Conservation (phyloP, 2,797 vertebrate species). For the Mastacembelus armatus region DNA sequence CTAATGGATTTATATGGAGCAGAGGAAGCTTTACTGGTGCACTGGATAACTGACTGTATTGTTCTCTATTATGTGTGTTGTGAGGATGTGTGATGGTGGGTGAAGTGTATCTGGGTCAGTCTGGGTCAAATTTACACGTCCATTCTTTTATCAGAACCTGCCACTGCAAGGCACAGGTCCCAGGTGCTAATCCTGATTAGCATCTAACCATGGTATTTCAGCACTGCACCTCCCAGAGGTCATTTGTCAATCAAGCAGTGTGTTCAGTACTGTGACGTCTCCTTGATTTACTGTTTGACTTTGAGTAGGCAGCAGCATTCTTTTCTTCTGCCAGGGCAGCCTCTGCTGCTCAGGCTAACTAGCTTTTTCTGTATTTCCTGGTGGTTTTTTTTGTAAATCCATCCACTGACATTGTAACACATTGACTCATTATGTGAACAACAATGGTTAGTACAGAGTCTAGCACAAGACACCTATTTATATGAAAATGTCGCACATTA, state of each 20-base stretch:
- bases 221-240: constrained; percentile 52
- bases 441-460: too few species aligned
- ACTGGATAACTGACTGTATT: too few species aligned
- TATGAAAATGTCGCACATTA: not conserved
- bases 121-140: constrained; percentile 19
- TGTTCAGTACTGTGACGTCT: constrained; percentile 41
- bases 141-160: constrained; percentile 33
- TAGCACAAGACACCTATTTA: too few species aligned
- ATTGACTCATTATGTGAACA: not conserved
- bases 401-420: not conserved
- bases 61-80: too few species aligned
- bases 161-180: constrained; percentile 24
- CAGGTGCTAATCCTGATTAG: constrained; percentile 62
- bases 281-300: constrained; percentile 44
- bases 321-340: constrained; percentile 1
- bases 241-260: constrained; percentile 59
- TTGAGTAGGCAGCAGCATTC: constrained; percentile 14
- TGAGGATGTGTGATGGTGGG: not conserved
- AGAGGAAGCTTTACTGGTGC: not conserved
- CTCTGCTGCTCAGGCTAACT: not conserved
- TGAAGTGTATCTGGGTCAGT: not conserved
- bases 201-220: constrained; percentile 47
- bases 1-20: not conserved
- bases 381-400: not conserved
- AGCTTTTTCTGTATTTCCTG: not conserved